Conservation (phyloP, 2,888 invertebrate genomes). For the Pantelozetes paolii region DNA sequence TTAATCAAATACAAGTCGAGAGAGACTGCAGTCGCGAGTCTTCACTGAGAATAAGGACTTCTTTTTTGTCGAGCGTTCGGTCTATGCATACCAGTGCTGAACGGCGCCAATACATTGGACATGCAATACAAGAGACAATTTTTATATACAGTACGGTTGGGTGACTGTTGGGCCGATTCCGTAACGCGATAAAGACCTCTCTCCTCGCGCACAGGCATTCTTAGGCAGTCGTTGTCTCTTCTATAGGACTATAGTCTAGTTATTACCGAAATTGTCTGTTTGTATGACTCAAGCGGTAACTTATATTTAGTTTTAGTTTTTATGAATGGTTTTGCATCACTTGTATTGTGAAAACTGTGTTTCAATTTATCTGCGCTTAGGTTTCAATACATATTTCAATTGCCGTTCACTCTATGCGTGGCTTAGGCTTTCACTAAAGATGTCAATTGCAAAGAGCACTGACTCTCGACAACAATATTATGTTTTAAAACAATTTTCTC, state of each 20-base stretch:
- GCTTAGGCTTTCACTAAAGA: not conserved
- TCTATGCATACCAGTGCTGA: not conserved
- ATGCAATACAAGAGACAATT: not conserved
- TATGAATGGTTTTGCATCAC: slow-evolving; percentile 2
- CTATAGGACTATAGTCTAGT: not conserved
- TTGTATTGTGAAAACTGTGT: slow-evolving; percentile 14
- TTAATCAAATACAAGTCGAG: too few species aligned
- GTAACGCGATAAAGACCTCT: not conserved
- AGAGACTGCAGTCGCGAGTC: too few species aligned
- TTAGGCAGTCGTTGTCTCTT: not conserved
- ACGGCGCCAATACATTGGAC: slow-evolving; percentile 21
- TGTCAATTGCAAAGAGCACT: not conserved
- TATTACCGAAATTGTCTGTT: not conserved
- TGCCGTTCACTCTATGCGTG: not conserved
- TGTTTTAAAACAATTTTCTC: not conserved
- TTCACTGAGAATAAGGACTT: not conserved
- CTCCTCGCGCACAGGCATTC: not conserved
- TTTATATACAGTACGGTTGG: not conserved
- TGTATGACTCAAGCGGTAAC: not conserved
- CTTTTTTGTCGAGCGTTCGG: not conserved
- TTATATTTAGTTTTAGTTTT: slow-evolving; percentile 12
- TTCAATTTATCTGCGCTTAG: not conserved
- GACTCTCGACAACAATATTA: too few species aligned
- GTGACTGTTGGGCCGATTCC: slow-evolving; percentile 10
- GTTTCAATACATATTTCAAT: not conserved